Conservation (phyloP, 2,113 vertebrate genomes). For the Tragulus kanchil region DNA sequence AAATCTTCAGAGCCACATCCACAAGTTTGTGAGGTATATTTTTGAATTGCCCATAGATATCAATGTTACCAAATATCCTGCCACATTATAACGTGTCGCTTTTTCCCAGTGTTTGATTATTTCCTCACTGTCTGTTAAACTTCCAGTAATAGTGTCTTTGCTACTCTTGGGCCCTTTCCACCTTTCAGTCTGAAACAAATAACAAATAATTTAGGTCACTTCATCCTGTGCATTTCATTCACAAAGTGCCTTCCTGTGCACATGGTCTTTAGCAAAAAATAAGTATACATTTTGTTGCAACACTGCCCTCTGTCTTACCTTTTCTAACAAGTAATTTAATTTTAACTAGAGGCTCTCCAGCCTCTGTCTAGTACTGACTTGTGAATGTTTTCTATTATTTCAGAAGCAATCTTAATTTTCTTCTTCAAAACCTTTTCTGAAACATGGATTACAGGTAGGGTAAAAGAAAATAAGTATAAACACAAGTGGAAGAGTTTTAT, state of each 20-base stretch:
- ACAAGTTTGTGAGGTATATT: background rate
- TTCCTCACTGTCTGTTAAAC: background rate
- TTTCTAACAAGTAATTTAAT: constrained; percentile 34
- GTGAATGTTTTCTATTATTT: background rate
- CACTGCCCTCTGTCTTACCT: background rate
- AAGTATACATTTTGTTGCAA: background rate
- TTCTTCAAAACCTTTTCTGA: background rate
- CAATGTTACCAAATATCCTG: background rate
- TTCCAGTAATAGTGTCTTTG: background rate
- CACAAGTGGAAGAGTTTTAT: background rate
- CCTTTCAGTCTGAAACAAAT: background rate
- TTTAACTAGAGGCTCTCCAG: constrained; percentile 5
- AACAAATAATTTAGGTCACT: background rate
- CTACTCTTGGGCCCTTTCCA: background rate
- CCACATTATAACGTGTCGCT: background rate
- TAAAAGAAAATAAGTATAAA: constrained; percentile 19
- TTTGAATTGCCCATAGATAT: background rate
- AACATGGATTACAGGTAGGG: background rate
- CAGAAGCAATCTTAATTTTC: constrained; percentile 21
- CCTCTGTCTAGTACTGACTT: background rate
- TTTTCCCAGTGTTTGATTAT: background rate
- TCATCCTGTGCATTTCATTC: background rate
- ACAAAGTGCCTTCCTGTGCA: background rate
- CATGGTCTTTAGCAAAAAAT: background rate
- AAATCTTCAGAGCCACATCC: background rate